A percentile compares a stretch with the other conserved stretches of the same genome.
These are phyloP conservation scores for Rostratula benghalensis DNA, from an alignment of 2,113 vertebrate genomes.

Conservation along the genomic window DNA sequence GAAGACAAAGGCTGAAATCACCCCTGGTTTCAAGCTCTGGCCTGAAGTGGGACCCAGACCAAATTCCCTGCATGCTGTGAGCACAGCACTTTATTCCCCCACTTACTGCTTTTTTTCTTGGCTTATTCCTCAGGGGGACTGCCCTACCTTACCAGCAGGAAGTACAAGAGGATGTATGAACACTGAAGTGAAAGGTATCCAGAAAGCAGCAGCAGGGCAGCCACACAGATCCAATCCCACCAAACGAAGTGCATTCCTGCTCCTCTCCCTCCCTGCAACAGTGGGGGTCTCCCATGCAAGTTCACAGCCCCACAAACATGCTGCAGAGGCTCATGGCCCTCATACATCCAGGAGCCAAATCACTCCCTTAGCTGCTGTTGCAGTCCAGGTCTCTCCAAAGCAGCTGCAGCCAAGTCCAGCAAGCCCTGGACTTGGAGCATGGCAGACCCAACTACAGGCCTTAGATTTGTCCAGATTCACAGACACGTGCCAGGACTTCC, in stretches of 20 bases:
- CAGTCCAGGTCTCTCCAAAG: background rate
- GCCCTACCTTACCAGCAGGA: background rate
- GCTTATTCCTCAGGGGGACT: background rate
- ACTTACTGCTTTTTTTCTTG: background rate
- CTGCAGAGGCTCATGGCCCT: background rate
- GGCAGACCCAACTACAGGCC: background rate
- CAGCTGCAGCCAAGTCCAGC: background rate
- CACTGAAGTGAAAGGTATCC: background rate
- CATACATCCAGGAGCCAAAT: background rate
- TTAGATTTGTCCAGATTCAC: background rate
- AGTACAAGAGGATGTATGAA: background rate
- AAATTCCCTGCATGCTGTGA: background rate
- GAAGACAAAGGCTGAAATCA: background rate
- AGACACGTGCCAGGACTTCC: background rate
- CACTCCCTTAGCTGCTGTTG: background rate
- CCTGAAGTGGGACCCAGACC: background rate
- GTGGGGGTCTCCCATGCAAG: background rate
- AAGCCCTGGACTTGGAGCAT: background rate
- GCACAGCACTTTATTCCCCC: background rate
- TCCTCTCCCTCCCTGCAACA: background rate
- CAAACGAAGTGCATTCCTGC: background rate
- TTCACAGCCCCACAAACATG: background rate
- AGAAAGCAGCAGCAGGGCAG: background rate
- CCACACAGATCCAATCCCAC: background rate
- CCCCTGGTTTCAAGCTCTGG: background rate